Evolutionary conservation across 1,140 invertebrate genomes (phyloP).

Genomic region (Philaenus spumarius): DNA sequence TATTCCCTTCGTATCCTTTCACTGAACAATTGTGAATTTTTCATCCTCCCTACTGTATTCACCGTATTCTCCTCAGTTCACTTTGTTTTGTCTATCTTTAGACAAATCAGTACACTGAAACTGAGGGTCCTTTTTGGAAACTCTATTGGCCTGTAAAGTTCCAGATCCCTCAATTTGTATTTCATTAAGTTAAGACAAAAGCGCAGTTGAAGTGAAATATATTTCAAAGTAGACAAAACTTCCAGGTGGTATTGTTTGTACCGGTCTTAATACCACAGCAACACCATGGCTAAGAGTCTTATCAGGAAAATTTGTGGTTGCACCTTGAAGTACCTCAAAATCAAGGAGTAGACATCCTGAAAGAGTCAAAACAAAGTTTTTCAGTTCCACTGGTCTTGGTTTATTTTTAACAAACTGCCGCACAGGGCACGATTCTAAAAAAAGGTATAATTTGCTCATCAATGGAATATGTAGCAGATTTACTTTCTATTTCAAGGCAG

Average conservation of each 20-base stretch:
- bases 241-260: too few species aligned
- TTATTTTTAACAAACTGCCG: conserved; percentile 27
- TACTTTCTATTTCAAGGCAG: conserved; percentile 8
- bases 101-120: not conserved
- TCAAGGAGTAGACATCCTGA: conserved; percentile 27
- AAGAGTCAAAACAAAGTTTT: conserved; percentile 28
- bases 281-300: conserved; percentile 20
- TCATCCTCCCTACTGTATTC: conserved; percentile 13
- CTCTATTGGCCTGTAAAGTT: conserved; percentile 10
- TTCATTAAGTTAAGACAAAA: conserved; percentile 4
- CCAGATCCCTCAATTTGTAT: conserved; percentile 13
- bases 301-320: conserved; percentile 1
- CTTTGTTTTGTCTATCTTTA: conserved; percentile 6
- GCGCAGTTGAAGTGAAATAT: conserved; percentile 25
- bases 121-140: conserved; percentile 8
- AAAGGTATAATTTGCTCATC: too few species aligned
- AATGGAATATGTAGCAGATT: too few species aligned
- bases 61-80: conserved; percentile 17
- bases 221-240: too few species aligned
- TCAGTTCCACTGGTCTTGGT: conserved; percentile 28
- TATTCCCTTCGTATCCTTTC: conserved; percentile 2
- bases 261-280: too few species aligned
- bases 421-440: too few species aligned
- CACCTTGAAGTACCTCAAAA: conserved; percentile 29
- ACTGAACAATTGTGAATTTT: not conserved